These are phyloP conservation scores for Rana temporaria DNA, from an alignment of 2,113 vertebrate species.

Conservation along the genomic window DNA sequence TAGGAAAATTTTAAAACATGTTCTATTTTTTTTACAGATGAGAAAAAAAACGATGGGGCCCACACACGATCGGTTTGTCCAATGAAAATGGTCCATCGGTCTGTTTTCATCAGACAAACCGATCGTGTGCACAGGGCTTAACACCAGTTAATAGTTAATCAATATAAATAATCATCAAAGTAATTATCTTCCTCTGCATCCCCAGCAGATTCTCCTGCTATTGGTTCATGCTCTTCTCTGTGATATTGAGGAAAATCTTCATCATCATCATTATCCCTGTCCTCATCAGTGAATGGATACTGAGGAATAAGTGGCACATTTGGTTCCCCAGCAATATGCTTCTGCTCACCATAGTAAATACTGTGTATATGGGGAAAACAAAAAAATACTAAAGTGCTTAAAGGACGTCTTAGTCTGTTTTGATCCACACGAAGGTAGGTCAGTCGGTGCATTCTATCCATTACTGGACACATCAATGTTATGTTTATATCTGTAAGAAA, in stretches of 20 bases:
- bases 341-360: constrained; percentile 83
- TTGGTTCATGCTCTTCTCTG: constrained; percentile 60
- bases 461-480: constrained; percentile 79
- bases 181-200: constrained; percentile 62
- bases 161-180: constrained; percentile 67
- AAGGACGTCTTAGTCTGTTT: constrained; percentile 76
- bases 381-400: constrained; percentile 73
- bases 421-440: constrained; percentile 81
- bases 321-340: constrained; percentile 59
- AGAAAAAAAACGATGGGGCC: too few species aligned
- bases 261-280: constrained; percentile 61
- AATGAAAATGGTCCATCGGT: too few species aligned
- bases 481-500: constrained; percentile 78
- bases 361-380: constrained; percentile 79
- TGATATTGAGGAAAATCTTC: constrained; percentile 54
- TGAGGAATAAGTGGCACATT: constrained; percentile 68
- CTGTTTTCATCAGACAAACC: too few species aligned
- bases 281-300: constrained; percentile 66
- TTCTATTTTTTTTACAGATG: too few species aligned
- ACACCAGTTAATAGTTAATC: neutral
- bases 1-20: too few species aligned
- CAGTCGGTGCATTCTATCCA: constrained; percentile 70
- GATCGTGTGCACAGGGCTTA: too few species aligned
- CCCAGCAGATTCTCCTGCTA: constrained; percentile 39
- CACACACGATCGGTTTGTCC: too few species aligned